Conservation (phyloP, 2,797 vertebrate species). For the Phylloscopus collybita region DNA sequence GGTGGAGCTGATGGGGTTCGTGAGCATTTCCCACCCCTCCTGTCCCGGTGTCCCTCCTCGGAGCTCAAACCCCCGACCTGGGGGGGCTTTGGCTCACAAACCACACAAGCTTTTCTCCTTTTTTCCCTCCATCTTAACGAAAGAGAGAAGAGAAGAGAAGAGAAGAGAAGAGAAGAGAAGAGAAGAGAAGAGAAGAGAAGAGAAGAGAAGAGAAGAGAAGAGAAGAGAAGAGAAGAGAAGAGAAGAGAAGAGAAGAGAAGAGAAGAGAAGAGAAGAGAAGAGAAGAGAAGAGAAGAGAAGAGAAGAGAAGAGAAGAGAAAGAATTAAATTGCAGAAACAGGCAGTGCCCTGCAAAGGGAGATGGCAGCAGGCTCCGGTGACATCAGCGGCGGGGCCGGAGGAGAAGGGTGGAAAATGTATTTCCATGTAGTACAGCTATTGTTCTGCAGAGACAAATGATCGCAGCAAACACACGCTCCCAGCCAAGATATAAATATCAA, state of each 20-base stretch:
- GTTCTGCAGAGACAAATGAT: conserved; percentile 48
- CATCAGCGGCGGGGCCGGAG: neutral
- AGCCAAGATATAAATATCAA: conserved; percentile 21
- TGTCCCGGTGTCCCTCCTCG: rapidly evolving
- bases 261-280: neutral
- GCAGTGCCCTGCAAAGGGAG: neutral
- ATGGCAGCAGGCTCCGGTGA: neutral
- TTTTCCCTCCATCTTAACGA: neutral
- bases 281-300: neutral
- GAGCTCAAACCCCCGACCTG: neutral
- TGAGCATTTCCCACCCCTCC: neutral
- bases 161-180: no score
- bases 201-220: neutral
- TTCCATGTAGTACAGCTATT: conserved; percentile 18
- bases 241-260: neutral
- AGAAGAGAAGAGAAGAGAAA: neutral
- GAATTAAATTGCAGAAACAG: neutral
- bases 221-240: neutral
- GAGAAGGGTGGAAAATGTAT: neutral
- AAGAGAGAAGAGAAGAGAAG: neutral
- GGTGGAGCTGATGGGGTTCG: neutral
- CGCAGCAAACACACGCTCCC: neutral
- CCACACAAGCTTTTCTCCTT: rapidly evolving
- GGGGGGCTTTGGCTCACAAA: neutral
- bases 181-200: neutral